Conservation (phyloP, 2,888 invertebrate species). For the Acrocyrtus sp. region DNA sequence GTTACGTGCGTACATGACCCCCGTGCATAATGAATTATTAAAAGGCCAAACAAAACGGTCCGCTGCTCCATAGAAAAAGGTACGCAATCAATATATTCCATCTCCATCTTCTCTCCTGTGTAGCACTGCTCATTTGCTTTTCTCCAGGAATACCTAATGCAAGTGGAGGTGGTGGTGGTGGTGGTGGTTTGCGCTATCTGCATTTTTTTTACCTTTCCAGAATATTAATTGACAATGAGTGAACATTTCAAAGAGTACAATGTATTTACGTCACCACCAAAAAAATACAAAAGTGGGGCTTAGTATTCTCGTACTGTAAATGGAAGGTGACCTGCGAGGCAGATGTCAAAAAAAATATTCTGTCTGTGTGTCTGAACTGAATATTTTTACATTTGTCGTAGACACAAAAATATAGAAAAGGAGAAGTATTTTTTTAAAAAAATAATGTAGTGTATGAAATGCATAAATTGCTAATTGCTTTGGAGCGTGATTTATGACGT, state of each 20-base stretch:
- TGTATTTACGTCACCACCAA: slow-evolving; percentile 1
- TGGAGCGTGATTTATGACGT: slow-evolving; percentile 56
- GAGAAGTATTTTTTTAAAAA: background rate
- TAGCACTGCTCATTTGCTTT: no score
- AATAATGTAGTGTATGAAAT: slow-evolving; percentile 23
- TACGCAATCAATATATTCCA: background rate
- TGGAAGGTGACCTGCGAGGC: background rate
- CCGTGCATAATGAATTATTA: no score
- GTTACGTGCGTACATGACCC: background rate
- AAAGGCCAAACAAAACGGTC: no score
- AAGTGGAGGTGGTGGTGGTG: no score
- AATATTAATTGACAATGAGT: slow-evolving; percentile 38
- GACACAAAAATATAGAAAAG: background rate
- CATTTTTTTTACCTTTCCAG: slow-evolving; percentile 18
- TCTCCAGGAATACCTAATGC: no score
- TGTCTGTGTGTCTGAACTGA: background rate
- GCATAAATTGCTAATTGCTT: slow-evolving; percentile 40
- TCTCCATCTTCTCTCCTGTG: no score
- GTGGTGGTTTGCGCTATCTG: no score
- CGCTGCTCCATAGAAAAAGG: background rate
- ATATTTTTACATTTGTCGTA: no score
- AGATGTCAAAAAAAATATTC: background rate
- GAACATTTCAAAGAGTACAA: slow-evolving; percentile 5
- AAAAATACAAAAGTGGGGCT: background rate
- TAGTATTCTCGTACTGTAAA: background rate